Evolutionary conservation across 1,140 invertebrate genomes (phyloP).

Genomic region (Plectrocnemia conspersa): DNA sequence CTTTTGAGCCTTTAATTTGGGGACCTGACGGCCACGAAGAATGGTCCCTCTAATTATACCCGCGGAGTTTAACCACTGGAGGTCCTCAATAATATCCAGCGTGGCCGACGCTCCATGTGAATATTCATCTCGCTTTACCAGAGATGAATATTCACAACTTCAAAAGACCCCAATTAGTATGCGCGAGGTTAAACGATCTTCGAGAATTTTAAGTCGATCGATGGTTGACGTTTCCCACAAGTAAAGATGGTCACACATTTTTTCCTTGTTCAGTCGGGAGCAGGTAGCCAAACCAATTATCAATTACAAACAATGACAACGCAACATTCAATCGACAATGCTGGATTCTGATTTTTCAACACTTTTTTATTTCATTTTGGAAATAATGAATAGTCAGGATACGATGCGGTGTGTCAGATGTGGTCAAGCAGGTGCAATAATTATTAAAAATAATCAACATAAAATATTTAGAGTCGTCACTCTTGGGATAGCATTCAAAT

Average conservation of each 20-base stretch:
- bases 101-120: no score
- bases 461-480: no score
- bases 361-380: conserved; percentile 4
- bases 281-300: conserved; percentile 35
- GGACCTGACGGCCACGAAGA: conserved; percentile 4
- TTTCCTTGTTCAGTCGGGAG: no score
- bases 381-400: conserved; percentile 7
- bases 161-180: no score
- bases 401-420: not conserved
- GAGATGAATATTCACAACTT: no score
- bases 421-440: not conserved
- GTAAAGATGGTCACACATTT: not conserved
- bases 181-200: no score
- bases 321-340: conserved; percentile 28
- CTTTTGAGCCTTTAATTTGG: not conserved
- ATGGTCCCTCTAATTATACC: conserved; percentile 10
- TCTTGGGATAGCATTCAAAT: no score
- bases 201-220: no score
- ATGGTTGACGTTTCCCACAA: no score
- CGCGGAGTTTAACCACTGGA: conserved; percentile 3
- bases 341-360: conserved; percentile 19
- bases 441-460: no score
- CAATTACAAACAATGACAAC: conserved; percentile 36
- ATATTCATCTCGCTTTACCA: no score
- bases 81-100: not conserved